A percentile compares a stretch with the other conserved stretches of the same genome.
phyloP scores from a whole-genome alignment of 2,888 invertebrate species.

The Oligia latruncula region DNA sequence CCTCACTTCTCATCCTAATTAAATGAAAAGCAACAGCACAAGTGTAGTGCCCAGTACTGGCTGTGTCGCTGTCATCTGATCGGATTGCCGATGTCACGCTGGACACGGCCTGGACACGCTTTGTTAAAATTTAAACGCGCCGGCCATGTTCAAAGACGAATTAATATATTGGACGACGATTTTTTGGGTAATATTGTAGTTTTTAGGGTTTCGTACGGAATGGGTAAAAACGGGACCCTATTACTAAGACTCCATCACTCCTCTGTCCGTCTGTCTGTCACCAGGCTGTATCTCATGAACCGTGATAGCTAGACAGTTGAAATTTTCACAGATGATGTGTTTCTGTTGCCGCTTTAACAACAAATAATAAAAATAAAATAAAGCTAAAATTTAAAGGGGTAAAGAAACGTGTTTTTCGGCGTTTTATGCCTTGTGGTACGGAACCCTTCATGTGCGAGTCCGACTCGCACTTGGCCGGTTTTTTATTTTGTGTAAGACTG shows the following conservation, averaged over 20 bases:
- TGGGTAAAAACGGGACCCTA: too few species aligned
- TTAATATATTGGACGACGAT: neutral
- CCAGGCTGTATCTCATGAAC: too few species aligned
- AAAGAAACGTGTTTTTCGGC: too few species aligned
- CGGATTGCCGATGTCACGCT: slow-evolving; percentile 15
- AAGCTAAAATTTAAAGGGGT: too few species aligned
- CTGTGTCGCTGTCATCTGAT: slow-evolving; percentile 17
- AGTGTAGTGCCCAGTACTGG: neutral
- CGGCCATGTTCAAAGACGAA: neutral
- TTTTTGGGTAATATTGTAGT: neutral
- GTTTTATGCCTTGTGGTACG: too few species aligned
- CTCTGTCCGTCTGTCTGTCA: too few species aligned
- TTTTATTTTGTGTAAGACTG: neutral
- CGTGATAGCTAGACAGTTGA: too few species aligned
- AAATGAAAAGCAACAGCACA: neutral
- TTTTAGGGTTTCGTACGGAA: neutral
- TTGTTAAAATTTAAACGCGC: slow-evolving; percentile 18
- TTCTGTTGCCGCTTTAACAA: too few species aligned
- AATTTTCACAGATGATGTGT: too few species aligned
- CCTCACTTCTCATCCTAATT: neutral
- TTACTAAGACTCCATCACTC: too few species aligned
- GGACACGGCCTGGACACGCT: neutral
- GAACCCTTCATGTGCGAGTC: too few species aligned
- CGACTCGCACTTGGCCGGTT: neutral
- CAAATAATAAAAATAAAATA: too few species aligned